phyloP scores from a whole-genome alignment of 2,113 vertebrate species.

The Leptosomus discolor region DNA sequence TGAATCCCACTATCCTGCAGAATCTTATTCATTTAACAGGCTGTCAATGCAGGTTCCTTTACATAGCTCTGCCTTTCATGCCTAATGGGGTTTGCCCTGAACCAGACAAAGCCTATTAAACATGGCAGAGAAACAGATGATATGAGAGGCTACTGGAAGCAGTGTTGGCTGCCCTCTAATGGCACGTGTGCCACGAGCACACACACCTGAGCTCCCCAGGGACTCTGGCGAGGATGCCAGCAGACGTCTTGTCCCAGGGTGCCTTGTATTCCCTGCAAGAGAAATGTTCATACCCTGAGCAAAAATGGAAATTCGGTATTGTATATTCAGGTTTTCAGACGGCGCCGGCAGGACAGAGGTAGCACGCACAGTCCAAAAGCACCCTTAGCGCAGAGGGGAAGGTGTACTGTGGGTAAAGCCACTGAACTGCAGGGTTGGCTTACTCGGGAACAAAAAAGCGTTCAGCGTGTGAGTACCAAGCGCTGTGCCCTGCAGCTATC shows the following conservation, averaged over 20 bases:
- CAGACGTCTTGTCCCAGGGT: not conserved
- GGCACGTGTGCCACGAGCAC: slow-evolving; percentile 23
- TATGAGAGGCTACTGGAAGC: slow-evolving; percentile 23
- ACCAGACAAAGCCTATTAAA: slow-evolving; percentile 68
- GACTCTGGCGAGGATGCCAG: not conserved
- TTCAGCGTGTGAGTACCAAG: not conserved
- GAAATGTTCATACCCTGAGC: not conserved
- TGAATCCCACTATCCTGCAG: not conserved
- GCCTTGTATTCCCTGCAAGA: not conserved
- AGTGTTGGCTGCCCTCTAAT: slow-evolving; percentile 66
- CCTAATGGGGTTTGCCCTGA: slow-evolving; percentile 70
- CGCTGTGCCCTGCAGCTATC: not conserved
- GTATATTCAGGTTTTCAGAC: not conserved
- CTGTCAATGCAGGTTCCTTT: slow-evolving; percentile 43
- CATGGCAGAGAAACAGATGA: slow-evolving; percentile 8
- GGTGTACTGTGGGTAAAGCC: not conserved
- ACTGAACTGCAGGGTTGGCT: not conserved
- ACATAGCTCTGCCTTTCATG: slow-evolving; percentile 58
- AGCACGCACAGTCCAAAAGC: not conserved
- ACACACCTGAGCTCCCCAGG: not conserved
- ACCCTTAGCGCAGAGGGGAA: not conserved
- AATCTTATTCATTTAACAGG: not conserved
- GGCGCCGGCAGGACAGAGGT: not conserved
- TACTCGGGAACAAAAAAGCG: not conserved
- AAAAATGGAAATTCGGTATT: not conserved